Conservation (phyloP, 2,113 vertebrate genomes). For the Myrmophylax atrothorax region DNA sequence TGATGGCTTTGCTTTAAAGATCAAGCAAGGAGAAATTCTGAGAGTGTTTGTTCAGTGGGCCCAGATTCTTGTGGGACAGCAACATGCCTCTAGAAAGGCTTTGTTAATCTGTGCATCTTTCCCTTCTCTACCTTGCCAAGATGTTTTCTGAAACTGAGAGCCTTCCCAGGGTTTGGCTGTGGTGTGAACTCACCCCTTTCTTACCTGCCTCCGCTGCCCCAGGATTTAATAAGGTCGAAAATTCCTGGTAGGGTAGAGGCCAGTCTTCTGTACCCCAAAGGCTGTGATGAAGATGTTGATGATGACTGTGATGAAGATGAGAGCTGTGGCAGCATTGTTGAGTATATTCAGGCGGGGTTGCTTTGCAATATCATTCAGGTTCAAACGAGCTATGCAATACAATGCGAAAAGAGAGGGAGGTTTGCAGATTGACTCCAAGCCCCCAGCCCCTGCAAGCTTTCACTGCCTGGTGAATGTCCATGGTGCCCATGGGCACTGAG, state of each 20-base stretch:
- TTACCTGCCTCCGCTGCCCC: slow-evolving; percentile 22
- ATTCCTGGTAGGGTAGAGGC: slow-evolving; percentile 74
- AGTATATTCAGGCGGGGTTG: slow-evolving; percentile 83
- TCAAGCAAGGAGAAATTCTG: background rate
- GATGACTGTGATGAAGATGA: slow-evolving; percentile 87
- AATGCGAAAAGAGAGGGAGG: background rate
- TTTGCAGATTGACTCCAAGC: background rate
- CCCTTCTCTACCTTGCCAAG: background rate
- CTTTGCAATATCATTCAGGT: slow-evolving; percentile 83
- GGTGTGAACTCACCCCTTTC: background rate
- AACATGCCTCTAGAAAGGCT: background rate
- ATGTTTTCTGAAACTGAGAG: background rate
- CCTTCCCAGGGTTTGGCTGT: background rate
- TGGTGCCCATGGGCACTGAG: background rate
- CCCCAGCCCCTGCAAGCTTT: background rate
- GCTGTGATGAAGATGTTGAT: slow-evolving; percentile 91
- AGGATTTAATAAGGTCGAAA: slow-evolving; percentile 52
- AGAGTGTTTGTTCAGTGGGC: background rate
- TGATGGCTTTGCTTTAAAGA: background rate
- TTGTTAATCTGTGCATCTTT: background rate
- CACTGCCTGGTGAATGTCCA: accelerated
- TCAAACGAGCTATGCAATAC: slow-evolving; percentile 77
- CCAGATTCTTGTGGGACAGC: background rate
- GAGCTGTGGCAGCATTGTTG: slow-evolving; percentile 81
- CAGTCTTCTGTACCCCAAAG: slow-evolving; percentile 87